A percentile compares a stretch with the other conserved stretches of the same genome.
Evolutionary conservation across 2,113 vertebrate species (phyloP).

Genomic region (Macroglossus sobrinus): DNA sequence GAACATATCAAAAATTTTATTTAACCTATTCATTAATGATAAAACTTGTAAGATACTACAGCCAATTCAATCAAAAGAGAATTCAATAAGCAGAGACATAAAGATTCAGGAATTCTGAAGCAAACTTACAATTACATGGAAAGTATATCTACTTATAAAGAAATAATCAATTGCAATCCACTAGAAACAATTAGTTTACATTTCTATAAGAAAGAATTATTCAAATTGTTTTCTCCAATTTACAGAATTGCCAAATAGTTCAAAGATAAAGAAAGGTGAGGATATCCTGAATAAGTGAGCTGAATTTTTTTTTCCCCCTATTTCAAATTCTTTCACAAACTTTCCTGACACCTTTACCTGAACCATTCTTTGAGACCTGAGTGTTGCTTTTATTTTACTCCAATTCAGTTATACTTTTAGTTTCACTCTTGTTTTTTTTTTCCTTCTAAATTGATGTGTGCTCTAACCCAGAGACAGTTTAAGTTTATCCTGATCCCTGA

Average conservation of each 20-base stretch:
- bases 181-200: not conserved
- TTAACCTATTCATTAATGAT: not conserved
- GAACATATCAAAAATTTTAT: not conserved
- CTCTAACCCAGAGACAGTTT: not conserved
- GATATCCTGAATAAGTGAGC: not conserved
- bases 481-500: not conserved
- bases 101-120: not conserved
- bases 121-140: not conserved
- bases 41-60: not conserved
- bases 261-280: not conserved
- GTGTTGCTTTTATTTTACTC: not conserved
- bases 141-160: not conserved
- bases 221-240: not conserved
- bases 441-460: not conserved
- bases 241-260: not conserved
- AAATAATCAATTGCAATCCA: not conserved
- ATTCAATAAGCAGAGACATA: not conserved
- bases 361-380: not conserved
- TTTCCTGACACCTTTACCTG: not conserved
- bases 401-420: not conserved
- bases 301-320: not conserved
- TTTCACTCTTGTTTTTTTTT: not conserved
- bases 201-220: not conserved
- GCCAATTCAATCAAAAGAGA: not conserved
- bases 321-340: not conserved